These are phyloP conservation scores for Triplophysa siluroides DNA, from an alignment of 2,113 vertebrate species.

Conservation along the genomic window DNA sequence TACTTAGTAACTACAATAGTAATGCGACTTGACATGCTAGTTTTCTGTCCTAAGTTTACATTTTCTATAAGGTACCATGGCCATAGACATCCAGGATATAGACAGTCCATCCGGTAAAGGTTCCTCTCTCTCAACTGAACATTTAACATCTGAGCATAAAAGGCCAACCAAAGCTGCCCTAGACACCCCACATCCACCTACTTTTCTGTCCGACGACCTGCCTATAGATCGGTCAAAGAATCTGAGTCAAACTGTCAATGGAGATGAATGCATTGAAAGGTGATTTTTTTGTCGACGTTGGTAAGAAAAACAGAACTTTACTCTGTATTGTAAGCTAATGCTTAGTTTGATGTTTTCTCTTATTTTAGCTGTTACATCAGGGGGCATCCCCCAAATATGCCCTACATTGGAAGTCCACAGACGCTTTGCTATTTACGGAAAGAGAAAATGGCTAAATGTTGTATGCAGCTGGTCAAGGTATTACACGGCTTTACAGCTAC, in stretches of 20 bases:
- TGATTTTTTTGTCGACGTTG: not conserved
- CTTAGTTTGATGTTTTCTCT: not conserved
- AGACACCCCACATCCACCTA: conserved; percentile 72
- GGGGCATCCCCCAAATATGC: conserved; percentile 79
- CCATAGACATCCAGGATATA: conserved; percentile 76
- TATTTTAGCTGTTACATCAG: conserved; percentile 73
- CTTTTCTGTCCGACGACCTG: conserved; percentile 70
- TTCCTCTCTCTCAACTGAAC: conserved; percentile 66
- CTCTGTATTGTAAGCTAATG: not conserved
- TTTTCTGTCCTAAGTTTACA: not conserved
- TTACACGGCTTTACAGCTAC: not conserved
- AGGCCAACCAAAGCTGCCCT: conserved; percentile 76
- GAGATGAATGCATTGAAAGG: conserved; percentile 18
- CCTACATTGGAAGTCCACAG: conserved; percentile 81
- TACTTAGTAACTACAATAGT: no score
- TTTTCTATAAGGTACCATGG: conserved; percentile 72
- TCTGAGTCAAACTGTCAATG: conserved; percentile 46
- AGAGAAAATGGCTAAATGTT: conserved; percentile 78
- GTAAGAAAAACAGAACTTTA: not conserved
- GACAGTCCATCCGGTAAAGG: conserved; percentile 67
- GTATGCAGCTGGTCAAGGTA: conserved; percentile 80
- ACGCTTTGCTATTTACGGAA: conserved; percentile 78
- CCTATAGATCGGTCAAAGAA: conserved; percentile 76
- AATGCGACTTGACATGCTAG: no score
- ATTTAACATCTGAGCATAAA: conserved; percentile 61